These are phyloP conservation scores for Sterrhoptilus dennistouni DNA, from an alignment of 2,113 vertebrate species.

Conservation along the genomic window DNA sequence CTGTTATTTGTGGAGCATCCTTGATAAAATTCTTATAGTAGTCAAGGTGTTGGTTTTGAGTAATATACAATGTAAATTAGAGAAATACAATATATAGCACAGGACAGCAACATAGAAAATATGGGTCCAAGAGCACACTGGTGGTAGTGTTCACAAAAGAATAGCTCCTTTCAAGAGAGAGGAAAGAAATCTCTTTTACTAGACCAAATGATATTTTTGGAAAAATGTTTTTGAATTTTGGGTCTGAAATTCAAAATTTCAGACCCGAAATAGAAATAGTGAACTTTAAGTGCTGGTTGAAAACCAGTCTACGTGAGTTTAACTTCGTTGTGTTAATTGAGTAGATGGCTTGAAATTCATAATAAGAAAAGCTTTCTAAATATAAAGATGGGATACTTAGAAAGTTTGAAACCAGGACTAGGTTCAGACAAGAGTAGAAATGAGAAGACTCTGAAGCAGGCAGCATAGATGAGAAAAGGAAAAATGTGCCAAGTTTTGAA, in stretches of 20 bases:
- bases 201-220: background rate
- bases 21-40: background rate
- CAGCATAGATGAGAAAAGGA: background rate
- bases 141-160: background rate
- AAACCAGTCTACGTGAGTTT: background rate
- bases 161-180: constrained; percentile 20
- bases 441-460: background rate
- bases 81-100: background rate
- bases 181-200: background rate
- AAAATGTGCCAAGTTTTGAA: background rate
- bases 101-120: background rate
- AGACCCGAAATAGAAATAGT: background rate
- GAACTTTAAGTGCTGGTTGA: background rate
- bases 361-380: background rate
- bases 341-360: background rate
- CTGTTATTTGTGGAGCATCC: background rate
- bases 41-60: background rate
- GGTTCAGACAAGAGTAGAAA: background rate
- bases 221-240: constrained; percentile 13
- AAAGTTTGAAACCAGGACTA: background rate
- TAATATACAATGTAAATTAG: background rate
- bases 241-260: background rate
- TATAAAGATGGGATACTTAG: background rate
- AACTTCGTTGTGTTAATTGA: background rate
- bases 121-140: background rate